Conservation (phyloP, 1,140 invertebrate genomes). For the Pteromalus puparum region DNA sequence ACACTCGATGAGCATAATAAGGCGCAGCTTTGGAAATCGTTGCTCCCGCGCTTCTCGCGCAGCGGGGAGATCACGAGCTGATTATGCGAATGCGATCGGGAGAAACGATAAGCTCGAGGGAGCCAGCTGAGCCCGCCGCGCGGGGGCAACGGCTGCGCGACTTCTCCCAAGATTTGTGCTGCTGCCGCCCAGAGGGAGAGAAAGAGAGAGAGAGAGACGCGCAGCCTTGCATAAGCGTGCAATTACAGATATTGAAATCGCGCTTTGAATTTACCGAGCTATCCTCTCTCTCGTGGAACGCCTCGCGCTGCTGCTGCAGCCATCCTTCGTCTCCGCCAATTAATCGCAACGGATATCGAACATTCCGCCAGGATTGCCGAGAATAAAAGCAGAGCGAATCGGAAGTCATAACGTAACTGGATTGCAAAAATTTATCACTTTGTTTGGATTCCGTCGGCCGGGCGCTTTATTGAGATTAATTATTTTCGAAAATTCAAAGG, state of each 20-base stretch:
- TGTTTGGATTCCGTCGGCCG: background rate
- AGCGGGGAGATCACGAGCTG: constrained; percentile 11
- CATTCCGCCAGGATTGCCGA: background rate
- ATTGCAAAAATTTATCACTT: constrained; percentile 2
- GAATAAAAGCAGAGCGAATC: background rate
- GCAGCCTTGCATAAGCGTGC: constrained; percentile 53
- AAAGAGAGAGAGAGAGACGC: background rate
- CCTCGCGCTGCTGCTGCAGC: background rate
- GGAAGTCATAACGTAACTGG: background rate
- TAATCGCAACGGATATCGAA: constrained; percentile 13
- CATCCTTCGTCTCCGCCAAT: background rate
- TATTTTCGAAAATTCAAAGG: background rate
- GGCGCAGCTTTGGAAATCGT: background rate
- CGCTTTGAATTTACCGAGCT: constrained; percentile 57
- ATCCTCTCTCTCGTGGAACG: background rate
- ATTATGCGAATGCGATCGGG: constrained; percentile 15
- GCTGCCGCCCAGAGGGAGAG: background rate
- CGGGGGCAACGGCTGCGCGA: constrained; percentile 25
- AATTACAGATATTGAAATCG: constrained; percentile 66
- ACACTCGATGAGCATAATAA: background rate
- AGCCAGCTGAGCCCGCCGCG: background rate
- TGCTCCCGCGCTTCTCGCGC: too few relatives aligned
- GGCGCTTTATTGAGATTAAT: background rate
- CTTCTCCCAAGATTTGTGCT: background rate
- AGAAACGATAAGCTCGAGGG: constrained; percentile 12